Evolutionary conservation across 2,888 invertebrate genomes (phyloP).

Genomic region (Drosophila affinis): DNA sequence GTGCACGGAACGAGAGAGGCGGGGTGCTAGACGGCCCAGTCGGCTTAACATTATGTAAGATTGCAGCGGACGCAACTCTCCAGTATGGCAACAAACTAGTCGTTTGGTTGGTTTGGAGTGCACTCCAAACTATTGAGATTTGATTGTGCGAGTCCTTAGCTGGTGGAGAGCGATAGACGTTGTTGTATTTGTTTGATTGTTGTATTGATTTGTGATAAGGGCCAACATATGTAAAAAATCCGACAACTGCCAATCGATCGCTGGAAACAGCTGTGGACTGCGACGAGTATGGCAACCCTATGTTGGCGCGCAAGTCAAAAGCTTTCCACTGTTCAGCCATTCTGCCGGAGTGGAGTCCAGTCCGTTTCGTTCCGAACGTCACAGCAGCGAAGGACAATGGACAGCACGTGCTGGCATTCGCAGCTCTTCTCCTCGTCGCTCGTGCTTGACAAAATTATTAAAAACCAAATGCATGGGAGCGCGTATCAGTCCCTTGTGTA

Average conservation of each 20-base stretch:
- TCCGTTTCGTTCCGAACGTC: conserved; percentile 20
- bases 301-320: conserved; percentile 29
- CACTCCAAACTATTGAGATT: conserved; percentile 39
- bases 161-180: conserved; percentile 45
- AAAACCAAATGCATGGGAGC: conserved; percentile 30
- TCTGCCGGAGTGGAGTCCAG: background rate
- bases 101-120: conserved; percentile 40
- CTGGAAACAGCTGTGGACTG: background rate
- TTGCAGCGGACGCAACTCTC: conserved; percentile 14
- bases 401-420: conserved; percentile 44
- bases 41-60: conserved; percentile 66
- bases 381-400: conserved; percentile 39
- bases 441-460: conserved; percentile 38
- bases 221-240: background rate
- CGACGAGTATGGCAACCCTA: background rate
- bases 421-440: conserved; percentile 13
- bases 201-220: conserved; percentile 20
- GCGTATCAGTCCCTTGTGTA: conserved; percentile 16
- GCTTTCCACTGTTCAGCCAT: conserved; percentile 23
- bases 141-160: conserved; percentile 40
- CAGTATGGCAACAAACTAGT: conserved; percentile 33
- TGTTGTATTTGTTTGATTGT: conserved; percentile 33
- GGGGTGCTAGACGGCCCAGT: conserved; percentile 16
- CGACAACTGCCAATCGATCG: background rate
- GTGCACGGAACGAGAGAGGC: conserved; percentile 49